Evolutionary conservation across 2,113 vertebrate genomes (phyloP), one percentile per base, ranked within the genome.

Genomic region (Sebastes schlegelii): DNA sequence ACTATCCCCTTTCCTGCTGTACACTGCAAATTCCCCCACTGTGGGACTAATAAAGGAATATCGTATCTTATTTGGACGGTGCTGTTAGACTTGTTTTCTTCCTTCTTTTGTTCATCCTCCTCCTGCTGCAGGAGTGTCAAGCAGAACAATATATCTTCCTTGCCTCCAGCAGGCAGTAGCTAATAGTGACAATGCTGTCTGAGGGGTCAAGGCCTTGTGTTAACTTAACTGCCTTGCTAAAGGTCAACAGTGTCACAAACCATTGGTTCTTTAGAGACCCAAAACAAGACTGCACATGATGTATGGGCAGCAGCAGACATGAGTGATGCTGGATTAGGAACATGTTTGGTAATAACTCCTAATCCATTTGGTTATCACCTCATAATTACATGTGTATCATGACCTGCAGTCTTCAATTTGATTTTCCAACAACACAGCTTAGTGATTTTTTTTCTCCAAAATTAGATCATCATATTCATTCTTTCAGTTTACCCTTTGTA

Each of bases 171-270:
- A 68, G 83, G 60, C 60, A 9, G 68, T n/a, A 74, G 72, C 86
- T 80, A 58, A 84, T 77, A 69, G 79, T 75, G 70, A 70, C 78
- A 74, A 16, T 84, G 61, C 72, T 42, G 67, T 52, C 54, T 66
- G 85, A 54, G 21, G 80, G 84, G 84, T 87, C 82, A 81, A 87
- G 82, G 83, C 80, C 70, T 77, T 46, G 55, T 62, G 70, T 85
- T 86, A 65, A 86, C 66, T 69, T 84, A 88, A 88, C 79, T 45
- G 58, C 77, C 62, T 34, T 11, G 60, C 51, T 74, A 78, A 86
- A 84, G 82, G 86, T 87, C 79, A 85, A 26, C 77, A 63, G 70
- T 63, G 70, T 70, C 77, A 80, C 68, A 82, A 80, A 66, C 72
- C 78, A 79, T 12, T 75, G 19, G 23, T 43, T 49, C 62, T 82